A percentile compares a stretch with the other conserved stretches of the same genome.
These are phyloP conservation scores for Thalassarche chlororhynchos DNA, from an alignment of 2,113 vertebrate genomes.

Conservation along the genomic window DNA sequence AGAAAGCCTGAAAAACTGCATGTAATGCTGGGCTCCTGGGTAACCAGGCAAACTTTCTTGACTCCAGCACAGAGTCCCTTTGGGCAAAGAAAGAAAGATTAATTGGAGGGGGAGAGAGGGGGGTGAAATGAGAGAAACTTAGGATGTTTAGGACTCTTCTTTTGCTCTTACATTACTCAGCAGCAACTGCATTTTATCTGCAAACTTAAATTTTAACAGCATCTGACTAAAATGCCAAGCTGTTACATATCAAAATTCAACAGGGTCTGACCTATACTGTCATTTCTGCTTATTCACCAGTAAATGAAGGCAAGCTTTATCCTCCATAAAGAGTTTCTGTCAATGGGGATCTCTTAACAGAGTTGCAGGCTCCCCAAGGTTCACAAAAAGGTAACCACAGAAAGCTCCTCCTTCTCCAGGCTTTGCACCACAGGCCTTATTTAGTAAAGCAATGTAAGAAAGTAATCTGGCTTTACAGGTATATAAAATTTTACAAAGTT, in stretches of 20 bases:
- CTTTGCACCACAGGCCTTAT: not conserved
- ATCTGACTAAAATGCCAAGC: slow-evolving; percentile 26
- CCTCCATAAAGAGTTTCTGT: slow-evolving; percentile 1
- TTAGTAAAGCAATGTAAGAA: not conserved
- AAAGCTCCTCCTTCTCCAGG: not conserved
- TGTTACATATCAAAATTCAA: slow-evolving; percentile 31
- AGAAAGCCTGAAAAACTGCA: not conserved
- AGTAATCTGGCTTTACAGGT: not conserved
- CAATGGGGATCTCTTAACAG: not conserved
- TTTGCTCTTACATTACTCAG: not conserved
- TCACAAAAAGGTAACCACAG: slow-evolving; percentile 23
- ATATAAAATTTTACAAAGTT: not conserved
- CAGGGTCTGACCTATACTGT: not conserved
- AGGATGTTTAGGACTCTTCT: not conserved
- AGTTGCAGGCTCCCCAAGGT: not conserved
- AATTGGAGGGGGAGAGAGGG: not conserved
- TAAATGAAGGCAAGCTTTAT: not conserved
- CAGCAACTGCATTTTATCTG: slow-evolving; percentile 26
- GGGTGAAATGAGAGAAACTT: not conserved
- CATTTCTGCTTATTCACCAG: slow-evolving; percentile 9
- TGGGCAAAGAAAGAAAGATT: not conserved
- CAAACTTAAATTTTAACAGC: not conserved
- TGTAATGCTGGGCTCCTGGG: not conserved
- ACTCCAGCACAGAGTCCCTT: not conserved
- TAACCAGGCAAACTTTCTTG: not conserved